Conservation (phyloP, 2,888 invertebrate species). For the Epirrita christyi region DNA sequence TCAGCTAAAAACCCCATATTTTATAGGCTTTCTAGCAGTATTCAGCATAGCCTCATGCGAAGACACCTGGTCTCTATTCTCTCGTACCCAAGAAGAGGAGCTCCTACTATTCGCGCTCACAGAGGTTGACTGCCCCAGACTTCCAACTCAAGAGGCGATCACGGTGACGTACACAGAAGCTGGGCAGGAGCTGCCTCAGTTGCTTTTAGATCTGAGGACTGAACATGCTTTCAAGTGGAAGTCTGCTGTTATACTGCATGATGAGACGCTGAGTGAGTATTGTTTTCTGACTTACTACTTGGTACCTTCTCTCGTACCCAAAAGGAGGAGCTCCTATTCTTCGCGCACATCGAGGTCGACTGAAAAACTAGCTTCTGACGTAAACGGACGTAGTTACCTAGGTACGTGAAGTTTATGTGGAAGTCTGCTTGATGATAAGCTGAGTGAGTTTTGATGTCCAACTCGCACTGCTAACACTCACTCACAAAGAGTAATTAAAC, state of each 20-base stretch:
- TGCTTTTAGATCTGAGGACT: constrained; percentile 90
- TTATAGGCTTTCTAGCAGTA: constrained; percentile 88
- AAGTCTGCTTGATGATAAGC: no score
- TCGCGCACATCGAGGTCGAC: no score
- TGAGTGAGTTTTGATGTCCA: no score
- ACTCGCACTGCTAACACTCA: no score
- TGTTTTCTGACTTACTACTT: no score
- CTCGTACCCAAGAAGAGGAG: constrained; percentile 85
- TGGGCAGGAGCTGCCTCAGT: constrained; percentile 91
- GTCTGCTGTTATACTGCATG: constrained; percentile 89
- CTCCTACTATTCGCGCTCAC: constrained; percentile 90
- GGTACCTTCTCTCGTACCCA: no score
- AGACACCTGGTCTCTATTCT: constrained; percentile 90
- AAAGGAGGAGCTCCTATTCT: no score
- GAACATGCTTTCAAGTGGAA: constrained; percentile 88
- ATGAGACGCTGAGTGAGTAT: constrained; percentile 88
- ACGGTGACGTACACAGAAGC: constrained; percentile 88
- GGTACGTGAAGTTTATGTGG: no score
- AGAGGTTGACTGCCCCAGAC: constrained; percentile 91
- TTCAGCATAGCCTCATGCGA: constrained; percentile 90
- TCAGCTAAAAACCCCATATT: not conserved
- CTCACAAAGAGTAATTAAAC: no score
- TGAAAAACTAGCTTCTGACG: no score
- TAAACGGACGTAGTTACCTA: no score
- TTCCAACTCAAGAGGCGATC: constrained; percentile 87